Evolutionary conservation across 2,888 invertebrate species (phyloP), one percentile per base, ranked within the genome.

Genomic region (Barypeithes pellucidus): DNA sequence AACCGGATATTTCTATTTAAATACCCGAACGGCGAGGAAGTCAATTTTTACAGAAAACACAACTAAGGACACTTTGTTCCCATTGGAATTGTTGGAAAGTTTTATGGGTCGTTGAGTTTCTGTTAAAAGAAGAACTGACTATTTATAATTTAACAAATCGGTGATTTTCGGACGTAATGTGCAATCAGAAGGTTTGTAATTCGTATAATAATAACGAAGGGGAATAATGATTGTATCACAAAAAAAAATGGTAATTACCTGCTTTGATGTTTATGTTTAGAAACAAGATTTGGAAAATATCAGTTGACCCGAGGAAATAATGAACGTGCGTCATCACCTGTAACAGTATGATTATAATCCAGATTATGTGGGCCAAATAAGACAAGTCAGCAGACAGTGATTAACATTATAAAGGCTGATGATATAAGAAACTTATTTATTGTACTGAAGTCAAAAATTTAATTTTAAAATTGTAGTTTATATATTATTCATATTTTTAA

Each of bases 1-100:
- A 74, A 79, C 81, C 82, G 82, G 83, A 82, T 81, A 82, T 82
- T 80, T 80, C 80, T 80, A 79, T 81, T 82, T 82, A 82, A 82
- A 81, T 81, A 80, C 79, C 76, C 79, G 78, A 81, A 81, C 79
- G 79, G 78, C 76, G 78, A 77, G 77, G 77, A 78, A 78, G 78
- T 79, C 77, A 14, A 60, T 36, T 54, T 57, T 57, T 67, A 20
- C 9, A 39, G 18, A 39, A 81, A 79, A 41, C 12, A 36, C 81
- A 79, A 75, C 79, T 78, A 80, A 81, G 78, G 79, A 77, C 76
- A 77, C 12, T 47, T 12, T 12, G 16, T 67, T 67, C 67, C 67
- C 67, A 67, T 45, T 41, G 33, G 33, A 67, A 67, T 45, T 67
- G 33, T 43, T 54, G 14, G 14, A 22, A 54, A n/a, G 39, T 67